Evolutionary conservation across 1,140 invertebrate genomes (phyloP).

Genomic region (Drosophila gunungcola): DNA sequence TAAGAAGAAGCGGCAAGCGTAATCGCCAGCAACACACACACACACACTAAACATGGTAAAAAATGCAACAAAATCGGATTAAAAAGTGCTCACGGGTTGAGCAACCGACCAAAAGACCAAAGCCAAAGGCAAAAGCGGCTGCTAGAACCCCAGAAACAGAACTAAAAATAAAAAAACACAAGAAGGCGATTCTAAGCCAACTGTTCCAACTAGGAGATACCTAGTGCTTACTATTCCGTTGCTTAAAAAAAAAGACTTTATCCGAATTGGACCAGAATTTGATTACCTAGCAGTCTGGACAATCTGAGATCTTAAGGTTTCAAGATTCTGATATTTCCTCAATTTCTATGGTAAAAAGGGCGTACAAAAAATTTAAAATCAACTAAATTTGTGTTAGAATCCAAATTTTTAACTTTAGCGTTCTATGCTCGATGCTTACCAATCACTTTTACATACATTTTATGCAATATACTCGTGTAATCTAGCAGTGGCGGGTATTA

Average conservation of each 20-base stretch:
- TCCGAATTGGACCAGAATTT: too few species aligned
- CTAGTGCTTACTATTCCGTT: not conserved
- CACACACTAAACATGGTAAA: constrained; percentile 53
- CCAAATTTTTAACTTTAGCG: too few species aligned
- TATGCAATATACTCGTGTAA: not conserved
- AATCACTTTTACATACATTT: too few species aligned
- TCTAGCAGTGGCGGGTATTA: constrained; percentile 5
- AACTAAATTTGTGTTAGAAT: too few species aligned
- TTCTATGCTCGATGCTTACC: too few species aligned
- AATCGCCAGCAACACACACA: constrained; percentile 66
- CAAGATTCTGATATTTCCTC: too few species aligned
- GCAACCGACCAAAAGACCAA: constrained; percentile 57
- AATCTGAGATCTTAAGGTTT: too few species aligned
- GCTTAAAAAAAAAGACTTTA: not conserved
- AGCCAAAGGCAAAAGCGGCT: constrained; percentile 53
- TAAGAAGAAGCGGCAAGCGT: constrained; percentile 43
- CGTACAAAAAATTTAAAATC: too few species aligned
- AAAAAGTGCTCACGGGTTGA: constrained; percentile 73
- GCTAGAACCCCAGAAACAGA: constrained; percentile 34
- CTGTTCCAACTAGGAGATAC: constrained; percentile 4
- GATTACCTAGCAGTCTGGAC: too few species aligned
- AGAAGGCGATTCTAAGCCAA: not conserved
- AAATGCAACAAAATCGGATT: constrained; percentile 80
- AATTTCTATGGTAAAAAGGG: too few species aligned
- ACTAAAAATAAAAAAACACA: constrained; percentile 28